phyloP scores from a whole-genome alignment of 2,888 invertebrate genomes.

The Adineta ricciae region DNA sequence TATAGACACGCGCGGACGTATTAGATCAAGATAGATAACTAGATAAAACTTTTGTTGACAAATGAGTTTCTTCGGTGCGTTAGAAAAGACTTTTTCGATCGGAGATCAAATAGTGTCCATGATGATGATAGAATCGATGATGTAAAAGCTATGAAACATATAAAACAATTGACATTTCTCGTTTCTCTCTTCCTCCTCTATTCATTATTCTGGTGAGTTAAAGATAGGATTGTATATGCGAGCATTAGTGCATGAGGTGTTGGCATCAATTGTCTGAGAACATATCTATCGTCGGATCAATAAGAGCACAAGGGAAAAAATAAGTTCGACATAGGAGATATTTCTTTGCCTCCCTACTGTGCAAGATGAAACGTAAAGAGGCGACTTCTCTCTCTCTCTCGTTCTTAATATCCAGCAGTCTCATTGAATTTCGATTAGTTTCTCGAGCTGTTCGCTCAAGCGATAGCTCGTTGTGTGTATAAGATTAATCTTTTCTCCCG shows the following conservation, averaged over 20 bases:
- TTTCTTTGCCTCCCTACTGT: not conserved
- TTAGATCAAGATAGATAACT: not conserved
- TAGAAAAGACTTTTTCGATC: not conserved
- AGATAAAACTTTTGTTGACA: not conserved
- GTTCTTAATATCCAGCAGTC: not conserved
- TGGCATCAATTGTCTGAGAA: slow-evolving; percentile 6
- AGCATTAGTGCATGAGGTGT: not conserved
- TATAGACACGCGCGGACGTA: no score
- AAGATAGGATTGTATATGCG: not conserved
- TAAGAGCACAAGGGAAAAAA: not conserved
- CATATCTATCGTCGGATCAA: not conserved
- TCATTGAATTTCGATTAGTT: slow-evolving; percentile 2
- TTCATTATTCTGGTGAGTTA: not conserved
- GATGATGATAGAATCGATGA: not conserved
- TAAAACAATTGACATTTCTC: slow-evolving; percentile 13
- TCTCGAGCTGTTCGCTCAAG: not conserved
- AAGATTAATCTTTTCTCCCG: not conserved
- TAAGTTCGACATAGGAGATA: not conserved
- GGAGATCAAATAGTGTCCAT: not conserved
- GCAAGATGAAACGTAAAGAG: not conserved
- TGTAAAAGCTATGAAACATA: not conserved
- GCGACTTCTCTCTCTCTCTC: not conserved
- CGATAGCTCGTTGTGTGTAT: not conserved
- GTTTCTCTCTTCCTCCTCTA: not conserved
- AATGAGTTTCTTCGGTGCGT: not conserved